These are phyloP conservation scores for Sterna hirundo DNA, from an alignment of 2,113 vertebrate genomes.

Conservation along the genomic window DNA sequence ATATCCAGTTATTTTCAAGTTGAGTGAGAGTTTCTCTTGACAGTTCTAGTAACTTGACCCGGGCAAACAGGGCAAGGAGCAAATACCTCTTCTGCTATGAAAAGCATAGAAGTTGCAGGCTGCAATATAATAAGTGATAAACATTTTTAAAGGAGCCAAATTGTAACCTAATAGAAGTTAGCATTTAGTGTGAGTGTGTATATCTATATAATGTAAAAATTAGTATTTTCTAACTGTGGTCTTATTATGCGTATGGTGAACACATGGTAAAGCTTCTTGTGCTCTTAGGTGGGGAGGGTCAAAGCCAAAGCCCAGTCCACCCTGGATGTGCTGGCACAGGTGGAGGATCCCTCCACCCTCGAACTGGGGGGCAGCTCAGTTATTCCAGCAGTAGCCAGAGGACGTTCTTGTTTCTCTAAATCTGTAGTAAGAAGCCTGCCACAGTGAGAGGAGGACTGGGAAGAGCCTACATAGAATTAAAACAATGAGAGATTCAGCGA, in stretches of 20 bases:
- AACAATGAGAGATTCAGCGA: background rate
- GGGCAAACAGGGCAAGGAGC: background rate
- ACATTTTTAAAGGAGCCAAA: background rate
- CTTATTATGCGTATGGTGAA: background rate
- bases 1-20: slow-evolving; percentile 1
- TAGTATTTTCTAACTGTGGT: background rate
- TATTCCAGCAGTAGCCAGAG: background rate
- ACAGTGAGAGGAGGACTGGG: background rate
- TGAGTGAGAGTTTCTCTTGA: background rate
- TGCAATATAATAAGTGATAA: background rate
- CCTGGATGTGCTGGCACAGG: background rate
- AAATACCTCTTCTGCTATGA: background rate
- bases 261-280: background rate
- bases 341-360: background rate
- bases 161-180: background rate
- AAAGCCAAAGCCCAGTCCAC: background rate
- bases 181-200: background rate
- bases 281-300: background rate
- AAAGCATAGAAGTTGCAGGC: background rate
- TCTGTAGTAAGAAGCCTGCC: background rate
- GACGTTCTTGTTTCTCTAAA: background rate
- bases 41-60: background rate
- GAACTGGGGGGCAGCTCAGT: background rate
- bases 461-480: background rate
- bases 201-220: background rate